phyloP scores from a whole-genome alignment of 2,797 vertebrate genomes.

The Ptychobarbus kaznakovi region DNA sequence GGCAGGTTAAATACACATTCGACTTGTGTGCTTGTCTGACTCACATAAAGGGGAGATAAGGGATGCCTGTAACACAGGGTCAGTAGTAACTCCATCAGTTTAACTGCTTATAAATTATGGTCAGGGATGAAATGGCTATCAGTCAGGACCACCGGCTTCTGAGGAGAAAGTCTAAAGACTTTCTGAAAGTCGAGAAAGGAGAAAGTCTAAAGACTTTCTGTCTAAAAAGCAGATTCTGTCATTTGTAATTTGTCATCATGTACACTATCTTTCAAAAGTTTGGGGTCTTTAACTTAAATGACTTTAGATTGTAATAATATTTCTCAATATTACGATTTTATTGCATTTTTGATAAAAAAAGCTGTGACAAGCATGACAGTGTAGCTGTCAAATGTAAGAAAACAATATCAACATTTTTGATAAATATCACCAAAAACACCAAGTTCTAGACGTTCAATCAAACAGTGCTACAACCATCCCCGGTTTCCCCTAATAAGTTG shows the following conservation, averaged over 20 bases:
- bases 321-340: too few species aligned
- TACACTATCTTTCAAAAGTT: background rate
- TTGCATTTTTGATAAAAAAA: too few species aligned
- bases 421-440: background rate
- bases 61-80: background rate
- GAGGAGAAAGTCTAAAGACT: background rate
- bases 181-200: background rate
- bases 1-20: conserved; percentile 37
- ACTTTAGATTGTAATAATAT: too few species aligned
- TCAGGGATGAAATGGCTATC: background rate
- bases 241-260: background rate
- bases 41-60: background rate
- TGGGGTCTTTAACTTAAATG: background rate
- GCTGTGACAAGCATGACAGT: background rate
- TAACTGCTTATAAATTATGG: conserved; percentile 8
- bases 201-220: background rate
- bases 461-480: background rate
- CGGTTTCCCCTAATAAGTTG: background rate
- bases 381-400: background rate
- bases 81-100: background rate
- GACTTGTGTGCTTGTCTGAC: conserved; percentile 1
- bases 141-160: background rate
- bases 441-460: background rate
- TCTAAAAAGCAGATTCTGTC: background rate
- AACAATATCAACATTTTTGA: background rate